Percentiles rank a stretch among this genome's conserved stretches.
phyloP scores from a whole-genome alignment of 64 coral and sea anemone genomes.

The Stichodactyla mertensii region DNA sequence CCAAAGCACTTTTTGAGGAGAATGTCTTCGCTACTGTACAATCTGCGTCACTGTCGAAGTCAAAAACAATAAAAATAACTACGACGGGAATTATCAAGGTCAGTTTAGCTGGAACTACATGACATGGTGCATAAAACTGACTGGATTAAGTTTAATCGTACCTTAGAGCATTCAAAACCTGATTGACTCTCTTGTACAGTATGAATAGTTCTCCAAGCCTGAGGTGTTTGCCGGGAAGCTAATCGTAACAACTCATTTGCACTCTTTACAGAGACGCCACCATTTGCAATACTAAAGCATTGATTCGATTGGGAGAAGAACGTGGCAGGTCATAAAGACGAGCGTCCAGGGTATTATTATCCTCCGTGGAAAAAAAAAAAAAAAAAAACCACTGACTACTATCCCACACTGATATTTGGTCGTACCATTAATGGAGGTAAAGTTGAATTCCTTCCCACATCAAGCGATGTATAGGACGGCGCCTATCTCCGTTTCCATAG shows the following conservation, averaged over 20 bases:
- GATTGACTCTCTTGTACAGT: conserved; percentile 44
- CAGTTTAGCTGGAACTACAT: no score
- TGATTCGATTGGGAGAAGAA: conserved; percentile 63
- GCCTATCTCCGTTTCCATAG: no score
- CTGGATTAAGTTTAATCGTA: background rate
- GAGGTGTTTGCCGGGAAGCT: conserved; percentile 55
- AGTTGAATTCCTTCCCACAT: no score
- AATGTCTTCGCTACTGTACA: background rate
- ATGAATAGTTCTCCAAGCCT: conserved; percentile 47
- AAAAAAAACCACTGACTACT: background rate
- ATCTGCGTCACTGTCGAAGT: background rate
- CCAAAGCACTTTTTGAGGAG: background rate
- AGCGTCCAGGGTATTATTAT: conserved; percentile 47
- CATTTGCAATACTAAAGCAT: conserved; percentile 54
- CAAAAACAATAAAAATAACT: no score
- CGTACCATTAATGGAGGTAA: no score
- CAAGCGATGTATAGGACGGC: no score
- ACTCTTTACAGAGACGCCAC: conserved; percentile 54
- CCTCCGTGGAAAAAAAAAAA: conserved; percentile 38
- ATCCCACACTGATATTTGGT: background rate
- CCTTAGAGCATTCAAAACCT: conserved; percentile 60
- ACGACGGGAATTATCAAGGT: no score
- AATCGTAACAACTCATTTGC: conserved; percentile 56
- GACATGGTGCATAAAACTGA: no score
- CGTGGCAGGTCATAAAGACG: conserved; percentile 69